These are phyloP conservation scores for Plagodis pulveraria DNA, from an alignment of 2,888 invertebrate genomes.

Conservation along the genomic window DNA sequence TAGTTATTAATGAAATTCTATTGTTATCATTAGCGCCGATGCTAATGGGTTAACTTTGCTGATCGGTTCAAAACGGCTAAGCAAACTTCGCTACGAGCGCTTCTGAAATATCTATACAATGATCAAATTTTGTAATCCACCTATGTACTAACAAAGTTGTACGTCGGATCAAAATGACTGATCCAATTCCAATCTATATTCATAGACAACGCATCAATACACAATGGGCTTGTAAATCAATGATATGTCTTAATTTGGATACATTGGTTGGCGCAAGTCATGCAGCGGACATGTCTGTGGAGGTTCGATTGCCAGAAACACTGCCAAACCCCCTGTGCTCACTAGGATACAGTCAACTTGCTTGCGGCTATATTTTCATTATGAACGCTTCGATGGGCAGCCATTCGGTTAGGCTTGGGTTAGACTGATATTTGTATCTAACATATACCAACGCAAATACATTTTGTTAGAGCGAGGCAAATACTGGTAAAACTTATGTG, in stretches of 20 bases:
- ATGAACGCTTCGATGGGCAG: conserved; percentile 13
- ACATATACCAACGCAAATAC: not conserved
- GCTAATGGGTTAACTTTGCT: too few species aligned
- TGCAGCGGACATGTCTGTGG: conserved; percentile 53
- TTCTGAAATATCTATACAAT: too few species aligned
- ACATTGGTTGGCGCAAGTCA: conserved; percentile 31
- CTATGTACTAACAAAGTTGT: too few species aligned
- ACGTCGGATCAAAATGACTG: too few species aligned
- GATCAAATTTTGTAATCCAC: too few species aligned
- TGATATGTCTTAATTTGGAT: conserved; percentile 35
- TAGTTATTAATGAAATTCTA: too few species aligned
- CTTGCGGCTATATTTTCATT: conserved; percentile 21
- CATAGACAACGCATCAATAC: not conserved
- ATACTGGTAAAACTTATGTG: too few species aligned
- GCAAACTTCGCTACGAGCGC: too few species aligned
- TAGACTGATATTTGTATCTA: conserved; percentile 5
- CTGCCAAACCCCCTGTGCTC: conserved; percentile 35
- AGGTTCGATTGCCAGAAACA: conserved; percentile 55
- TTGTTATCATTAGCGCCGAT: too few species aligned
- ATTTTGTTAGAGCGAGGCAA: too few species aligned
- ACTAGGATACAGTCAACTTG: conserved; percentile 6
- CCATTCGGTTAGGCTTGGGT: not conserved
- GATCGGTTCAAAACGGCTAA: too few species aligned
- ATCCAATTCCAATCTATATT: too few species aligned
- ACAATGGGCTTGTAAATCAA: conserved; percentile 28